Evolutionary conservation across 2,113 vertebrate species (phyloP), one percentile per base, ranked within the genome.

Genomic region (Anolis carolinensis): DNA sequence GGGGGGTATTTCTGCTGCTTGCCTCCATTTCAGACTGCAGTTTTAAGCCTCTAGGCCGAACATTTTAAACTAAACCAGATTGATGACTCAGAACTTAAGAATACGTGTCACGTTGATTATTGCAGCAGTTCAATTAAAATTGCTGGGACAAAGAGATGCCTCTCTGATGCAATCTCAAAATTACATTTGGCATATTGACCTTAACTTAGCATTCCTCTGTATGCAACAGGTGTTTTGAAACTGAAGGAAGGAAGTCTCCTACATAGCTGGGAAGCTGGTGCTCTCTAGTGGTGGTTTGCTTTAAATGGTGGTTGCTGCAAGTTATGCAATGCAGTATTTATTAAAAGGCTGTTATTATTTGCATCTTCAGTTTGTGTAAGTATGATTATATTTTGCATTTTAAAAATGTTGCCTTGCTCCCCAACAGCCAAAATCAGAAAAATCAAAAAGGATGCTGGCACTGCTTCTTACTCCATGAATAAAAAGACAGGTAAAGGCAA

Each of bases 201-300:
- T 79, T 63, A 83, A 63, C 20, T 79, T 85, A 74, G 4, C 0
- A 34, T 70, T 23, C 5, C 44, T 72, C 65, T 73, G 1, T 79
- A 27, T 23, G 27, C 4, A 2, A 59, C 18, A 18, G 55, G 14
- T 59, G 55, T 44, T 25, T 4, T 86, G 32, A 70, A 25, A 79
- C 84, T 39, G 34, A 18, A 3, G 23, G 20, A 1, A 23, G 3
- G 52, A 84, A 89, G 80, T 0, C 76, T 72, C 13, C 44, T 23
- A 75, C 90, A 92, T 90, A 0, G 23, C 91, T 86, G 91, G 85
- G 87, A 82, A 59, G 3, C 21, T 93, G 84, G 87, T 91, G 93
- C 94, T 88, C 93, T 87, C 94, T 95, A 92, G 89, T 88, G 94
- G 94, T 90, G 81, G 1, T 55, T 86, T 82, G 20, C 48, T 30